Evolutionary conservation across 2,888 invertebrate genomes (phyloP).

Genomic region (Yponomeuta evonymella): DNA sequence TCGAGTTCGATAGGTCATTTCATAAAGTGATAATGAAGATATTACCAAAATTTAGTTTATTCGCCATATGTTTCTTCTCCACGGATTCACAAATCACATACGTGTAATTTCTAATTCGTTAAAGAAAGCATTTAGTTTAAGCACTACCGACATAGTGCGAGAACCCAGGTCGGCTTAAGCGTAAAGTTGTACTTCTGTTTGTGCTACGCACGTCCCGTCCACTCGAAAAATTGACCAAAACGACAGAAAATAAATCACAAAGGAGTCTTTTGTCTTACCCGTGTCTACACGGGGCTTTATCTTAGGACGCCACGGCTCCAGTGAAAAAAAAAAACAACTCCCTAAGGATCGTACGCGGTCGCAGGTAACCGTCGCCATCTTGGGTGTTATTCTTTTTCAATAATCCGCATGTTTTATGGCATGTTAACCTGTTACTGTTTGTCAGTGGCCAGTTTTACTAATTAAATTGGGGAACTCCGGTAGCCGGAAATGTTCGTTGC

Average conservation of each 20-base stretch:
- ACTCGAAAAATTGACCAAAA: slow-evolving; percentile 49
- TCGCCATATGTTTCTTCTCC: no score
- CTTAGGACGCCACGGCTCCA: slow-evolving; percentile 46
- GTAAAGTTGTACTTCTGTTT: slow-evolving; percentile 17
- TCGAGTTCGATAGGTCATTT: no score
- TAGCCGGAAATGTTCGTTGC: slow-evolving; percentile 48
- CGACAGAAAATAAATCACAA: slow-evolving; percentile 63
- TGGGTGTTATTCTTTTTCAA: slow-evolving; percentile 63
- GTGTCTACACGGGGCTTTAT: slow-evolving; percentile 67
- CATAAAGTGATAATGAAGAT: no score
- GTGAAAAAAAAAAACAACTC: slow-evolving; percentile 37
- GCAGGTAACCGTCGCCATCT: slow-evolving; percentile 66
- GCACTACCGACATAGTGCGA: background rate
- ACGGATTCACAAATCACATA: no score
- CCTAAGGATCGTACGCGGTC: slow-evolving; percentile 30
- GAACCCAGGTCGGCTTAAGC: background rate
- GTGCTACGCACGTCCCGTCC: slow-evolving; percentile 38
- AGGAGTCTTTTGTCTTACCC: slow-evolving; percentile 66
- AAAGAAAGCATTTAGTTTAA: background rate
- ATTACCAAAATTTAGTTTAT: no score
- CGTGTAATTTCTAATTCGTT: background rate
- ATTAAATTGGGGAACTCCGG: slow-evolving; percentile 56
- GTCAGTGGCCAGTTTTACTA: slow-evolving; percentile 52
- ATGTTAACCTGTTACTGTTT: slow-evolving; percentile 62
- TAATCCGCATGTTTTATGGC: slow-evolving; percentile 70